Conservation (phyloP, 1,140 invertebrate genomes). For the Diploscapter pachys region DNA sequence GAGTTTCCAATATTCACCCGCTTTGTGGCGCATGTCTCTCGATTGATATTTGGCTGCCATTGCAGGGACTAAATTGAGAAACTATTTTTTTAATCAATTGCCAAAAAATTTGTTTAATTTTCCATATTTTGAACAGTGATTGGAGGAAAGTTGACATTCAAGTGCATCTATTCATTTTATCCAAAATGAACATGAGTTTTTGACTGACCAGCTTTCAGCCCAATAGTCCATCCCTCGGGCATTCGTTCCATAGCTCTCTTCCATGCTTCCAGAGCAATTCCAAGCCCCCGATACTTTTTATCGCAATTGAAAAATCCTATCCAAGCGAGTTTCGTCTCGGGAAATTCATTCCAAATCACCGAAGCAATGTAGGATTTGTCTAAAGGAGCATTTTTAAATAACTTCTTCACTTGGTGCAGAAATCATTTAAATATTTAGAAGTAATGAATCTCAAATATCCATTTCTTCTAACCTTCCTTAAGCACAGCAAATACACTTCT, state of each 20-base stretch:
- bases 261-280: slow-evolving; percentile 21
- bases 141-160: neutral
- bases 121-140: neutral
- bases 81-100: neutral
- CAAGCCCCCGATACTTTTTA: slow-evolving; percentile 12
- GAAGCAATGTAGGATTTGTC: slow-evolving; percentile 10
- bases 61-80: neutral
- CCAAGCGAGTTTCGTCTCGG: slow-evolving; percentile 5
- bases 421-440: neutral
- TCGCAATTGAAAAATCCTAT: slow-evolving; percentile 20
- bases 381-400: neutral
- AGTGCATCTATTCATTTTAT: neutral
- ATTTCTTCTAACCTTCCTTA: slow-evolving; percentile 6
- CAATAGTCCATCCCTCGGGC: slow-evolving; percentile 8
- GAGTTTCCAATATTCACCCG: too few species aligned
- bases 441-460: neutral
- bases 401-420: neutral
- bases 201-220: slow-evolving; percentile 19
- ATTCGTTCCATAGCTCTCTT: slow-evolving; percentile 16
- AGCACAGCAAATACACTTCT: slow-evolving; percentile 16
- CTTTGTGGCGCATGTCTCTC: slow-evolving; percentile 10
- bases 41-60: slow-evolving; percentile 20
- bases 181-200: neutral
- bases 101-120: neutral
- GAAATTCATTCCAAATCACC: slow-evolving; percentile 31